phyloP scores from a whole-genome alignment of 2,888 invertebrate species.

The Drosophila mulleri region DNA sequence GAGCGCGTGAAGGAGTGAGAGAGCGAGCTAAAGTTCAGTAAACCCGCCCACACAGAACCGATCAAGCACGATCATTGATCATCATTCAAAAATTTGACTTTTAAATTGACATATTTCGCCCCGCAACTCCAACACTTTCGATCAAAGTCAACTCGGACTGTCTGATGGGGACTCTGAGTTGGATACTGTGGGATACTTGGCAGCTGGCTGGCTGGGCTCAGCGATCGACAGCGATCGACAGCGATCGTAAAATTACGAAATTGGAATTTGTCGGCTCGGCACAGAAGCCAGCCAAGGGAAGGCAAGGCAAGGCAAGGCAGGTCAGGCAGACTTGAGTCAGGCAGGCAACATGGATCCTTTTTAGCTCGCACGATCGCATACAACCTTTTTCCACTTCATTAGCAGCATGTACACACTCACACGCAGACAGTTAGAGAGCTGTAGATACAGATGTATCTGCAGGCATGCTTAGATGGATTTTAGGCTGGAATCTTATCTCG shows the following conservation, averaged over 20 bases:
- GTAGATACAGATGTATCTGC: constrained; percentile 2
- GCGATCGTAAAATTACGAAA: constrained; percentile 52
- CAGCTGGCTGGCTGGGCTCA: constrained; percentile 45
- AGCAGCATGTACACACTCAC: constrained; percentile 28
- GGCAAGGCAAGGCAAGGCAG: constrained; percentile 1
- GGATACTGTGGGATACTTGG: constrained; percentile 37
- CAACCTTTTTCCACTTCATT: constrained; percentile 65
- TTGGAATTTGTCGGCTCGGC: constrained; percentile 36
- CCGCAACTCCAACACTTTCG: constrained; percentile 53
- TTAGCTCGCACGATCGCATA: constrained; percentile 44
- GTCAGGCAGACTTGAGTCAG: constrained; percentile 23
- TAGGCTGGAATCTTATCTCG: constrained; percentile 44
- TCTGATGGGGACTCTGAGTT: background rate
- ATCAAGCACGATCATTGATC: constrained; percentile 48
- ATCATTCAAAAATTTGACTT: constrained; percentile 64
- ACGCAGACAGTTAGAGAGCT: background rate
- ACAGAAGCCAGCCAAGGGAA: background rate
- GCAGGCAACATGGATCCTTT: constrained; percentile 37
- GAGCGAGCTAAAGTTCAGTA: constrained; percentile 35
- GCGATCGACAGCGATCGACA: constrained; percentile 30
- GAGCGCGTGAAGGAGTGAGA: constrained; percentile 1
- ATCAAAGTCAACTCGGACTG: constrained; percentile 58
- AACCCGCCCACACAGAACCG: constrained; percentile 35
- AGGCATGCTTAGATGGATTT: constrained; percentile 18
- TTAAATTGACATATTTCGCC: constrained; percentile 55